A percentile compares a stretch with the other conserved stretches of the same genome.
Conservation (phyloP, 2,888 invertebrate genomes). For the Heliconius ismenius region DNA sequence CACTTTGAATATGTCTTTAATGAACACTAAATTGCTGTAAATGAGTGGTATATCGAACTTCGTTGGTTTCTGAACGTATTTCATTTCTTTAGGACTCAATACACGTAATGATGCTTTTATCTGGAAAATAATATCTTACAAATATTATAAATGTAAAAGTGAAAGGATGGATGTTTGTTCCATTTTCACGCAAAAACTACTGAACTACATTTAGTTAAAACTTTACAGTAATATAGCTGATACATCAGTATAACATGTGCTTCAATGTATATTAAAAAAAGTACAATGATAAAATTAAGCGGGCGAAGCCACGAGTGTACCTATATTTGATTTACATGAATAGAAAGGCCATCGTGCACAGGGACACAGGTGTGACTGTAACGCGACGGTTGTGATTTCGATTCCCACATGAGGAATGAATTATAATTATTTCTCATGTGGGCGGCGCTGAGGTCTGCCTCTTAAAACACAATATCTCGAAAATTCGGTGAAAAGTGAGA, state of each 20-base stretch:
- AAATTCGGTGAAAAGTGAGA: background rate
- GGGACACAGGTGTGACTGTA: background rate
- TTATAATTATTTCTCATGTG: background rate
- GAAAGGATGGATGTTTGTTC: too few relatives aligned
- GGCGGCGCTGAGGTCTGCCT: too few relatives aligned
- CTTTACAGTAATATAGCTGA: too few relatives aligned
- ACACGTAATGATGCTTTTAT: constrained; percentile 73
- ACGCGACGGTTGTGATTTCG: background rate
- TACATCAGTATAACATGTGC: too few relatives aligned
- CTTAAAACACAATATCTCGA: background rate
- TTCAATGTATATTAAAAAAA: too few relatives aligned
- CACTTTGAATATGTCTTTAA: constrained; percentile 64
- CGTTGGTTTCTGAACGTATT: constrained; percentile 66
- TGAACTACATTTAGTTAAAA: too few relatives aligned
- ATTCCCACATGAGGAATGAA: background rate
- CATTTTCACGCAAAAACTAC: too few relatives aligned
- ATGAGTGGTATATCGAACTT: constrained; percentile 76
- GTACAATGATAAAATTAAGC: too few relatives aligned
- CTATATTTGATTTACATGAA: too few relatives aligned
- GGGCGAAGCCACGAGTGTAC: too few relatives aligned
- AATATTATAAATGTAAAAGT: too few relatives aligned
- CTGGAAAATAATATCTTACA: constrained; percentile 63
- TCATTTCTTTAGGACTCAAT: constrained; percentile 68
- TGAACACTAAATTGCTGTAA: constrained; percentile 69
- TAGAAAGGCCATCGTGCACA: too few relatives aligned